Evolutionary conservation across 2,888 invertebrate genomes (phyloP).

Genomic region (Pilophorus perplexus): DNA sequence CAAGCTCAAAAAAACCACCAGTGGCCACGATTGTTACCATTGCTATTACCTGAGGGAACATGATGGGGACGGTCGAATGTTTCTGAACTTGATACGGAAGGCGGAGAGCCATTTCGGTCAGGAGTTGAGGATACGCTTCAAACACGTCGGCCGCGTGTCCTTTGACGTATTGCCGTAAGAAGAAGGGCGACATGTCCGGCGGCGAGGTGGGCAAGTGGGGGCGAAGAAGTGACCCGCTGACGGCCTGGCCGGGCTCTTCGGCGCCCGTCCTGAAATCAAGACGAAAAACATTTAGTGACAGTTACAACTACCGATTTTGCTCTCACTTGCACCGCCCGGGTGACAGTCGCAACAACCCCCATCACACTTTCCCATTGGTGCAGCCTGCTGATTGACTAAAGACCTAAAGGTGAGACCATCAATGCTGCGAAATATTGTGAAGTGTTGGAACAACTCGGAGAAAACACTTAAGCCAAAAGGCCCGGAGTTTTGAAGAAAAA

Average conservation of each 20-base stretch:
- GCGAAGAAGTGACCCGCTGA: slow-evolving; percentile 71
- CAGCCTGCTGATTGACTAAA: neutral
- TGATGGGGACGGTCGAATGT: slow-evolving; percentile 49
- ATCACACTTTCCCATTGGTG: neutral
- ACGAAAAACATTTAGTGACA: neutral
- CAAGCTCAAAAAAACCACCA: neutral
- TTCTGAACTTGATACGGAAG: slow-evolving; percentile 68
- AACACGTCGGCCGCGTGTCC: slow-evolving; percentile 89
- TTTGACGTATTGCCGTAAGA: slow-evolving; percentile 87
- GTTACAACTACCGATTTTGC: neutral
- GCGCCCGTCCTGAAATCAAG: slow-evolving; percentile 46
- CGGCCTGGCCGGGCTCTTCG: slow-evolving; percentile 54
- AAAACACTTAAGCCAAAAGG: no score
- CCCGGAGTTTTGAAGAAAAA: no score
- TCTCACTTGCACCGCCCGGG: neutral
- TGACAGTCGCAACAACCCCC: neutral
- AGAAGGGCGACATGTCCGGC: slow-evolving; percentile 95
- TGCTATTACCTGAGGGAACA: slow-evolving; percentile 51
- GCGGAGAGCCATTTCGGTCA: slow-evolving; percentile 91
- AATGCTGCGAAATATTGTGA: no score
- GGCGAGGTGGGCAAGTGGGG: slow-evolving; percentile 76
- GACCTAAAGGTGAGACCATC: no score
- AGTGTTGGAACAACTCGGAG: no score
- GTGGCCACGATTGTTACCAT: no score
- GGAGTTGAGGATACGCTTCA: slow-evolving; percentile 87